Evolutionary conservation across 2,888 invertebrate genomes (phyloP), one percentile per base, ranked within the genome.

Genomic region (Drosophila neonasuta): DNA sequence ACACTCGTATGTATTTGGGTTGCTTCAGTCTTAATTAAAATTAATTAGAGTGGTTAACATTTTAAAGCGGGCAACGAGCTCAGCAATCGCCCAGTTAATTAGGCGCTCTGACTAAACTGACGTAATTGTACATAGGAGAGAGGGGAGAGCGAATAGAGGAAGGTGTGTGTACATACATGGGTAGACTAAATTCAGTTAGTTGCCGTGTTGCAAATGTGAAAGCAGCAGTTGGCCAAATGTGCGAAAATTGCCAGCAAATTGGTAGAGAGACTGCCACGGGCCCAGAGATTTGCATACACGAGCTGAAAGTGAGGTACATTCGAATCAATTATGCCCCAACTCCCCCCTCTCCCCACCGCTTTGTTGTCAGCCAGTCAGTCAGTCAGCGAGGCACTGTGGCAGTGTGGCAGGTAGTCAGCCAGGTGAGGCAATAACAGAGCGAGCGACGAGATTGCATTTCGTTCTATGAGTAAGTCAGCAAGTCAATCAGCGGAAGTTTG

Each of bases 221-320:
- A 80, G 81, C 77, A 79, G 80, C 83, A 74, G 79, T 79, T 80
- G 79, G 79, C 74, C 72, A 79, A 81, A 81, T 74, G 81, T 80
- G 81, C 74, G 79, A 81, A 81, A 81, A 81, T 81, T 77, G 67
- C 79, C 56, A 50, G 60, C 68, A 83, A 81, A 81, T 81, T 77
- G 84, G 50, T 39, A 48, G 55, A 57, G 56, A 49, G 65, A 45
- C 60, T 57, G 63, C 63, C 60, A 58, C 59, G 24, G 60, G 63
- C 55, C 15, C 20, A 60, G 17, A 68, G 69, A 70, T 79, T 81
- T 80, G 80, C 82, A 82, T 77, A 75, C 44, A 62, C 61, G 50
- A 65, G 63, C 54, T 32, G 48, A 67, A 70, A 72, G 66, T 68
- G 68, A 68, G 65, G 74, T 66, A 75, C 71, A 74, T 68, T 59